Base-by-base conservation (phyloP, 64 coral and sea anemone genomes). In the Actinia equina region DNA sequence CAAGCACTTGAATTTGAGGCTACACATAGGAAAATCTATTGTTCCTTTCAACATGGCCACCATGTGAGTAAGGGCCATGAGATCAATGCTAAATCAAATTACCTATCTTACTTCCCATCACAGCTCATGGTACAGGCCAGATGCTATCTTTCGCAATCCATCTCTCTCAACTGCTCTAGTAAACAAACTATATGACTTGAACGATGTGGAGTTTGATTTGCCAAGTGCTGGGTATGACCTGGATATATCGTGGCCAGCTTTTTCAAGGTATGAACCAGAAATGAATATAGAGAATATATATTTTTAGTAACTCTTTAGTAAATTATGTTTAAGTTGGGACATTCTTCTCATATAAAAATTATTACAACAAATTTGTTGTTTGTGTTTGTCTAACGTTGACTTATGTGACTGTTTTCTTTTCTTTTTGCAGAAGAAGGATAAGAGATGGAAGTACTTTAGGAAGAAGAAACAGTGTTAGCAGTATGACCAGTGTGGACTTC, bases 161-260 rank as follows among this genome's bases (percentile, higher is more conserved):
- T 86, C 95, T 7, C 64, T 98, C 82, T 91, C 95, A 60, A 94
- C 92, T 62, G 92, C 95, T n/a, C 76, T 98, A 57, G 83, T 98
- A 55, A 98, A 98, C 89, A 98, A 98, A 27, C 49, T 98, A 51
- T 98, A 98, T 86, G 95, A 98, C 61, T 79, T 98, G 27, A 98
- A 98, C 77, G 95, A 94, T 85, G 86, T 98, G 83, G 92, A 98
- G 22, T 98, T 98, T 94, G 92, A 93, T 91, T 85, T 98, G 44
- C 90, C 92, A 70, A 89, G 70, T 62, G 77, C 89, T 11, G 95
- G 92, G 25, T 88, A 94, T 94, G 95, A 98, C 37, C 83, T 98
- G n/a, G 95, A 98, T 30, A 98, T 98, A 81, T 98, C 95, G 9
- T 98, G 95, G 95, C 95, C 95, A 70, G 95, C 95, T 65, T 98